Evolutionary conservation across 2,113 vertebrate species (phyloP), one percentile per base, ranked within the genome.

Genomic region (Anoplopoma fimbria): DNA sequence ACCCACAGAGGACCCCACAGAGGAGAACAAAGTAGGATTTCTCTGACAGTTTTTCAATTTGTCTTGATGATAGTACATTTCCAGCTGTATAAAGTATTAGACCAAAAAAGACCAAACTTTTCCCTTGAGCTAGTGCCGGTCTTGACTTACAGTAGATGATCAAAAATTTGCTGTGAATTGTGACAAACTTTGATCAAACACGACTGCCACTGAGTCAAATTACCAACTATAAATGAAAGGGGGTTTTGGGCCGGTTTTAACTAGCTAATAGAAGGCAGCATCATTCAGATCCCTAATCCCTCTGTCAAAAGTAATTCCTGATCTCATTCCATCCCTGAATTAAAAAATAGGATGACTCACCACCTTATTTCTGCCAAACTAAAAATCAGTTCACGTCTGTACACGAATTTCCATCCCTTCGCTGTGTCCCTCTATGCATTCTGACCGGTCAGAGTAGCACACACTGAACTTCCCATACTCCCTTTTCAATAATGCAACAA

Each of bases 291-390:
- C 75, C 57, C 34, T n/a, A 69, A 82, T 82, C 69, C 72, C 72
- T 78, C 81, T 72, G 72, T 86, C 75, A 87, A 84, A 88, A 85
- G 53, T 83, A 76, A 86, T 86, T 89, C 67, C 77, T 73, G 40
- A 42, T 34, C 75, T 81, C 51, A 62, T 14, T 78, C 77, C 65
- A 40, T 75, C 73, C 60, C 62, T 85, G 53, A 83, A 87, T 87
- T 73, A 73, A 79, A 68, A 79, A 89, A 73, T 13, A 69, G 82
- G 47, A 75, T 91, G 89, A 85, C 73, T 82, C 85, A 91, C 61
- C 78, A 60, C 34, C 65, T 57, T 81, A 72, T 64, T 77, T 68
- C 67, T 84, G 86, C 57, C 65, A 73, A 38, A 38, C 62, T 68
- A 49, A 76, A n/a, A 83, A 77, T 82, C 76, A 68, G 13, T 71